Evolutionary conservation across 2,113 vertebrate genomes (phyloP).

Genomic region (Silurus meridionalis): DNA sequence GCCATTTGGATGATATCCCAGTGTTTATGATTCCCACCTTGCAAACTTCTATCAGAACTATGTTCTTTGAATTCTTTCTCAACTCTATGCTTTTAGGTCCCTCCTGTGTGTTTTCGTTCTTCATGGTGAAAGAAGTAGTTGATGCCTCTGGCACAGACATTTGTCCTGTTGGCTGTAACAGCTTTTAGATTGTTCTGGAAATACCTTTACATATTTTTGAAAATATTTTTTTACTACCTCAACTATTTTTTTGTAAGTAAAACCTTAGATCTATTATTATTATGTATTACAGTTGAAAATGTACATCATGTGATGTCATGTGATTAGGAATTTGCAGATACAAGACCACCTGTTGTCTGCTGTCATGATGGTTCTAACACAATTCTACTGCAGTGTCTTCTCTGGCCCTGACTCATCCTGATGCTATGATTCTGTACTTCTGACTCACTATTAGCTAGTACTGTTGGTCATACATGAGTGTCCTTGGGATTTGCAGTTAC

Average conservation of each 20-base stretch:
- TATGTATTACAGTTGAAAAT: background rate
- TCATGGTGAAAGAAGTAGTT: background rate
- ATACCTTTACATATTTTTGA: background rate
- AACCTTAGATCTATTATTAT: background rate
- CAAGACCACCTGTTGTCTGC: background rate
- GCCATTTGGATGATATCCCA: conserved; percentile 25
- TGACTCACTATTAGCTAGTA: background rate
- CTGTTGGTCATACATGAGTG: background rate
- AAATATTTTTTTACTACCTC: background rate
- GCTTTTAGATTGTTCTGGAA: background rate
- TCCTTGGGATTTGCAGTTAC: background rate
- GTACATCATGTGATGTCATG: too few relatives aligned
- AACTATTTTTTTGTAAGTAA: background rate
- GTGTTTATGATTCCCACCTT: conserved; percentile 5
- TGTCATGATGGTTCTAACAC: background rate
- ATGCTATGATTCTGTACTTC: conserved; percentile 4
- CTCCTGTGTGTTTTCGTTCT: background rate
- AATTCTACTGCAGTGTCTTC: background rate
- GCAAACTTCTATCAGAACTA: background rate
- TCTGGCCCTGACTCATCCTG: background rate
- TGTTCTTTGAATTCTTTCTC: background rate
- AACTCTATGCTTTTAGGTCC: background rate
- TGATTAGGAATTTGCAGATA: background rate
- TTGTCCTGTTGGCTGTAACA: background rate
- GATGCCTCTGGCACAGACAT: background rate